Evolutionary conservation across 1,140 invertebrate species (phyloP).

Genomic region (Gonatopus flavifemur): DNA sequence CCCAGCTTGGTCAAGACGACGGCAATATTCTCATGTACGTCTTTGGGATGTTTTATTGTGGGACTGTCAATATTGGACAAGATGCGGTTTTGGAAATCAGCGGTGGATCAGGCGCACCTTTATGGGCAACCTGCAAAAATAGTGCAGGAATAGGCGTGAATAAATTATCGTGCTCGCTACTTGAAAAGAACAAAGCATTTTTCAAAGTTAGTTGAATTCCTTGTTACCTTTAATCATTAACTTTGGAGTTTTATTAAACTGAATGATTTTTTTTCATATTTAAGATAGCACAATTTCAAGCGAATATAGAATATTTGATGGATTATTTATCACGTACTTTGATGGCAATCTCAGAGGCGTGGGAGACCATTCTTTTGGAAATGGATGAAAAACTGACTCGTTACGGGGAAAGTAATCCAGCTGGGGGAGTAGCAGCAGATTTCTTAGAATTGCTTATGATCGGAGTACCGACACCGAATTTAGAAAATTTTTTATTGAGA

Average conservation of each 20-base stretch:
- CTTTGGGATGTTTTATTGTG: constrained; percentile 82
- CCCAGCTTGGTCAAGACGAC: constrained; percentile 73
- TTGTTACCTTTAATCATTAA: constrained; percentile 6
- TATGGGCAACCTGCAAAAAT: constrained; percentile 47
- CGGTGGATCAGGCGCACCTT: constrained; percentile 42
- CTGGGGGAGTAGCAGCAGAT: constrained; percentile 83
- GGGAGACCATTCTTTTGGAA: constrained; percentile 92
- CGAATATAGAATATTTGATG: constrained; percentile 52
- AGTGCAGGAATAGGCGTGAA: constrained; percentile 34
- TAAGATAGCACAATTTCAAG: constrained; percentile 51
- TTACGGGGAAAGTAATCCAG: constrained; percentile 79
- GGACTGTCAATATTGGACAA: constrained; percentile 64
- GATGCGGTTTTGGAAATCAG: constrained; percentile 45
- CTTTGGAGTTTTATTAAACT: not conserved
- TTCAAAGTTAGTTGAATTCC: constrained; percentile 42
- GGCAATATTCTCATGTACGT: constrained; percentile 76
- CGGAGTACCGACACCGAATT: constrained; percentile 76
- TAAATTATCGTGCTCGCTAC: constrained; percentile 42
- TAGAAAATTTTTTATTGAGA: constrained; percentile 79
- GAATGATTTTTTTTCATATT: constrained; percentile 3
- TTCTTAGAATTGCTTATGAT: constrained; percentile 89
- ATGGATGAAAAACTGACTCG: constrained; percentile 90
- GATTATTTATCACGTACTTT: constrained; percentile 77
- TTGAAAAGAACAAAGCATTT: constrained; percentile 47
- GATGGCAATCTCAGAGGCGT: constrained; percentile 85